phyloP scores from a whole-genome alignment of 2,888 invertebrate species.

The Quadroppia sp. region DNA sequence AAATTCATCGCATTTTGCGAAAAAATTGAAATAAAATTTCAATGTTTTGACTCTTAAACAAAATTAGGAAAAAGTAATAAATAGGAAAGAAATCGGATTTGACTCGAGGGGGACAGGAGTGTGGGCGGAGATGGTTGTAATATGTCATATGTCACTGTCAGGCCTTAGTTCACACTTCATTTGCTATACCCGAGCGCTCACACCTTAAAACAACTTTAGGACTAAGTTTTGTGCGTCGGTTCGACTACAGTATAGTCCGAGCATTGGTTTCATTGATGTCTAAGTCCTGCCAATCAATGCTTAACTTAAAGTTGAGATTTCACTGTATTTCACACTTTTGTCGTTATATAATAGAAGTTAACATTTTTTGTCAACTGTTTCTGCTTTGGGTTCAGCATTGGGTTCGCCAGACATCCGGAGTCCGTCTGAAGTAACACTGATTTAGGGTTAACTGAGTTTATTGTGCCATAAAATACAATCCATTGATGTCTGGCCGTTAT shows the following conservation, averaged over 20 bases:
- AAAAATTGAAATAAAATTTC: neutral
- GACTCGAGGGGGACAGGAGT: neutral
- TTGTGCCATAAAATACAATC: constrained; percentile 13
- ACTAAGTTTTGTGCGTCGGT: constrained; percentile 20
- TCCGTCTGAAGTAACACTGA: neutral
- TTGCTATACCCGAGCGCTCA: neutral
- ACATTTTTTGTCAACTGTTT: constrained; percentile 5
- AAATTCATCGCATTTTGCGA: constrained; percentile 1
- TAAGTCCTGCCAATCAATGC: neutral
- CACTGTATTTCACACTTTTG: neutral
- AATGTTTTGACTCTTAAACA: neutral
- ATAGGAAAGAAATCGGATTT: neutral
- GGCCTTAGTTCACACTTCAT: neutral
- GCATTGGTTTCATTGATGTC: neutral
- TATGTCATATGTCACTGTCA: constrained; percentile 32
- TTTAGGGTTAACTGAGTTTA: constrained; percentile 35
- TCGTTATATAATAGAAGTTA: constrained; percentile 22
- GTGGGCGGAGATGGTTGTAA: constrained; percentile 20
- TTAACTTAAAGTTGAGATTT: neutral
- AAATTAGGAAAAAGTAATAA: neutral
- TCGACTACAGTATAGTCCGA: neutral
- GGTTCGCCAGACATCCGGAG: constrained; percentile 37
- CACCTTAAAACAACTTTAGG: neutral
- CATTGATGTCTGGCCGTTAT: neutral
- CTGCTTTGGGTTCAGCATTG: neutral